Evolutionary conservation across 1,140 invertebrate species (phyloP).

Genomic region (Drosophila sproati): DNA sequence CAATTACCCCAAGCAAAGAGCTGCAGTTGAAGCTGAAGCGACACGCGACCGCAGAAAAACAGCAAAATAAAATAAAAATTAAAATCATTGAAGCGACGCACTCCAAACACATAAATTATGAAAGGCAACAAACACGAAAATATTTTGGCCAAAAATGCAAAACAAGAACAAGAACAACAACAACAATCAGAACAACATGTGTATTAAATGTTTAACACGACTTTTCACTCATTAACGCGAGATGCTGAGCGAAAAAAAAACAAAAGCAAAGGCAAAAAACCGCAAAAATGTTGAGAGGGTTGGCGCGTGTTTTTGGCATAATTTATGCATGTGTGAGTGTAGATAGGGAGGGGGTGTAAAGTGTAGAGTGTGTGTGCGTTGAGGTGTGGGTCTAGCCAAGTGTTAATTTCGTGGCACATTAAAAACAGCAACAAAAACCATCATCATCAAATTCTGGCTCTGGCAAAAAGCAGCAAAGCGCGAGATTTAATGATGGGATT

Average conservation of each 20-base stretch:
- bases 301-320: constrained; percentile 76
- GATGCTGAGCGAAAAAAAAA: constrained; percentile 17
- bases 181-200: constrained; percentile 53
- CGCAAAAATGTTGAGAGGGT: constrained; percentile 39
- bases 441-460: constrained; percentile 13
- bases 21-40: constrained; percentile 11
- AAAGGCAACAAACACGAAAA: constrained; percentile 16
- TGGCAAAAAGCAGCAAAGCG: constrained; percentile 9
- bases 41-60: constrained; percentile 58
- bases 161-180: constrained; percentile 13
- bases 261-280: constrained; percentile 46
- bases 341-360: constrained; percentile 17
- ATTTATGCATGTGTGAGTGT: constrained; percentile 69
- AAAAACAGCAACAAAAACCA: constrained; percentile 20
- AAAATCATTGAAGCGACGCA: constrained; percentile 34
- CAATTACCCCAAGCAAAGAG: constrained; percentile 46
- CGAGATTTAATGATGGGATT: constrained; percentile 30
- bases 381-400: constrained; percentile 55
- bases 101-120: constrained; percentile 57
- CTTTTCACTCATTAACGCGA: constrained; percentile 74
- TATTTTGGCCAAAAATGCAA: constrained; percentile 30
- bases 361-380: not conserved
- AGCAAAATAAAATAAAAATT: not conserved
- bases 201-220: constrained; percentile 80
- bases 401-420: constrained; percentile 70